Conservation (phyloP, 2,888 invertebrate species). For the Uloborus plumipes region DNA sequence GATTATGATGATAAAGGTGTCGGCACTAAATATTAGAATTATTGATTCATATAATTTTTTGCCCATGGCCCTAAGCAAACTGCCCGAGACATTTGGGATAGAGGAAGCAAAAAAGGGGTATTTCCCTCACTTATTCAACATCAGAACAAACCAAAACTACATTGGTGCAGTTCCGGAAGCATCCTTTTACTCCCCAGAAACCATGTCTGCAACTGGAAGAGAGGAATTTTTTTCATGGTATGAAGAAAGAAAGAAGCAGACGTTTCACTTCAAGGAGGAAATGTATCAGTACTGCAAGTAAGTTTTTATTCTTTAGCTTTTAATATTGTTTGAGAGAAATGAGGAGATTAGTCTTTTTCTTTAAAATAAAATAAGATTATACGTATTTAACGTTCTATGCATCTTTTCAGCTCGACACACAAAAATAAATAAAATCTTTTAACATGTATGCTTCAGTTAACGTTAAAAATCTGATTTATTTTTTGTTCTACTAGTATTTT, state of each 20-base stretch:
- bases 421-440: too few relatives aligned
- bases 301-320: too few relatives aligned
- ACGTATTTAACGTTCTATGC: too few relatives aligned
- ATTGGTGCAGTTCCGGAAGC: neutral
- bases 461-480: too few relatives aligned
- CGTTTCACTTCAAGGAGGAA: neutral
- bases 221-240: neutral
- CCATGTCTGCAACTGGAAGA: neutral
- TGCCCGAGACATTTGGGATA: neutral
- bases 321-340: too few relatives aligned
- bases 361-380: too few relatives aligned
- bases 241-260: neutral
- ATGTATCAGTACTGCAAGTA: neutral
- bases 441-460: too few relatives aligned
- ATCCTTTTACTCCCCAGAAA: neutral
- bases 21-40: neutral
- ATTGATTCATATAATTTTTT: neutral
- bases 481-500: too few relatives aligned
- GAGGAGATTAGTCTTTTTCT: too few relatives aligned
- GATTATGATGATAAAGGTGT: neutral
- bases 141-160: neutral
- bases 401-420: too few relatives aligned
- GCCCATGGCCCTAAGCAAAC: neutral
- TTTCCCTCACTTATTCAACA: conserved; percentile 2
- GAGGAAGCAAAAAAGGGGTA: neutral